Evolutionary conservation across 2,888 invertebrate genomes (phyloP), one percentile per base, ranked within the genome.

Genomic region (Drosophila anomalipes): DNA sequence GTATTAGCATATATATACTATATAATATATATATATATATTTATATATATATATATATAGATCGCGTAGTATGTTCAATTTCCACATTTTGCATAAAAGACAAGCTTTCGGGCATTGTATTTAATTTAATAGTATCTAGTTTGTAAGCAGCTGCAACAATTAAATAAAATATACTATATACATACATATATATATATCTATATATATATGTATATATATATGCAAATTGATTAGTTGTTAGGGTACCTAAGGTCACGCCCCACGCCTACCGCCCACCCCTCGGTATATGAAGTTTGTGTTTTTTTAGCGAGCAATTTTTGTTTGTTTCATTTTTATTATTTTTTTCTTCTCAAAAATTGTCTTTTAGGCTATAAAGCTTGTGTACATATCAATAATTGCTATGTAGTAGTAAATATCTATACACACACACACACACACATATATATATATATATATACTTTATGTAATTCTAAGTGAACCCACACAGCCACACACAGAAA

Each of bases 81-180:
- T 81, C 81, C 86, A 56, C 37, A 71, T 70, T 83, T 83, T 88
- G 86, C 88, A 83, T 86, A 86, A 86, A 86, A 86, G 86, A 86
- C 86, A 86, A 88, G 88, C 88, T 70, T 74, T 65, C 88, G 83
- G 73, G 88, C 86, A 79, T 79, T 88, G 88, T 85, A 86, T 85
- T 88, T 86, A 88, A 44, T 44, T 72, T 72, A 65, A 76, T 81
- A 87, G 79, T 69, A 54, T 60, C 41, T 86, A 86, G 74, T 77
- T 79, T 71, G 16, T 88, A 88, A 83, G 75, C 79, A 71, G 72
- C 74, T 69, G 62, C 59, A 64, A 57, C 71, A 67, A 59, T 53
- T 52, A 47, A 51, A 44, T 22, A 64, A 59, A 67, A 19, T 30
- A 47, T 16, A 47, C 16, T 4, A 58, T 30, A 57, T 12, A 52